Conservation (phyloP, 2,888 invertebrate genomes). For the Andrena bucephala region DNA sequence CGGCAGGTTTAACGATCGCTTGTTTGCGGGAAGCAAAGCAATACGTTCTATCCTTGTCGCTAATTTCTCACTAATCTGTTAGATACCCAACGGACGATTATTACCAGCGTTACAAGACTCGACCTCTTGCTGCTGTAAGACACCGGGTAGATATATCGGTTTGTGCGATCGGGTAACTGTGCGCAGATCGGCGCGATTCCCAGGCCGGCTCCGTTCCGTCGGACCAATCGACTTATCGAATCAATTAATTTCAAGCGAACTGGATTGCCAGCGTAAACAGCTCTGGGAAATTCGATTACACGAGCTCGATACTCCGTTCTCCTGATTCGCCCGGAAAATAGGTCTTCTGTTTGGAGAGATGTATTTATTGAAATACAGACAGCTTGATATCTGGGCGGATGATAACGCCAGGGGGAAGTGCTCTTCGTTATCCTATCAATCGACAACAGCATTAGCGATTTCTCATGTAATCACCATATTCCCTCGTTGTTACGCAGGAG, state of each 20-base stretch:
- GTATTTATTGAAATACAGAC: not conserved
- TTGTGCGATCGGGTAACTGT: not conserved
- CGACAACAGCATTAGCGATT: not conserved
- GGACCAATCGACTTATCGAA: conserved; percentile 22
- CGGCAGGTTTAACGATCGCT: not conserved
- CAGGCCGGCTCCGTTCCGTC: not conserved
- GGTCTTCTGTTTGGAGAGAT: not conserved
- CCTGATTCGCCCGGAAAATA: not conserved
- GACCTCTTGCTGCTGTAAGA: not conserved
- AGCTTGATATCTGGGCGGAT: not conserved
- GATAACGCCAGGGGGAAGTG: not conserved
- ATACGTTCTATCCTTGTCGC: conserved; percentile 1
- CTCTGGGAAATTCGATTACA: conserved; percentile 47
- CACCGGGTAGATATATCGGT: not conserved
- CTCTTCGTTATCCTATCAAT: not conserved
- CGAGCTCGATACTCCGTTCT: not conserved
- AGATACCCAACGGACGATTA: conserved; percentile 21
- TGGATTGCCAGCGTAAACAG: conserved; percentile 31
- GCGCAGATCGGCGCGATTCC: conserved; percentile 8
- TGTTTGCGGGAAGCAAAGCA: not conserved
- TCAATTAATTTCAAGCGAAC: conserved; percentile 38
- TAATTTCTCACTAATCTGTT: conserved; percentile 33
- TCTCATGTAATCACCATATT: not conserved
- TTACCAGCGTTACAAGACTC: not conserved
- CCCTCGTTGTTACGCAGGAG: no score